Evolutionary conservation across 2,888 invertebrate genomes (phyloP).

Genomic region (Lacanobia oleracea): DNA sequence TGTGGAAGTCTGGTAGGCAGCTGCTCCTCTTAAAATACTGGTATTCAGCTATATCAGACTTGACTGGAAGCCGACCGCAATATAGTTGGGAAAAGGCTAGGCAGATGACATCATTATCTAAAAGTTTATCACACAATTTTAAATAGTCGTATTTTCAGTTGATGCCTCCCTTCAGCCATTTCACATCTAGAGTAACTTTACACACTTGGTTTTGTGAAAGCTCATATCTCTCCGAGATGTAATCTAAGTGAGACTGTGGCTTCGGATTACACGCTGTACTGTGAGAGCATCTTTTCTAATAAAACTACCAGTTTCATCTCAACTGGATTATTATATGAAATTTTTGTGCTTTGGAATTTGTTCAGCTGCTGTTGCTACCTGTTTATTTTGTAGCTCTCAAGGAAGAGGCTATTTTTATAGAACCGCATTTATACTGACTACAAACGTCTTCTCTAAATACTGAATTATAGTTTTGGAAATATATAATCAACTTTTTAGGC

Average conservation of each 20-base stretch:
- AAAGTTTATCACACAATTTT: too few species aligned
- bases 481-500: not conserved
- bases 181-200: constrained; percentile 42
- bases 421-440: not conserved
- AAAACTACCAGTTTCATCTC: constrained; percentile 47
- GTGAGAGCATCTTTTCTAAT: constrained; percentile 53
- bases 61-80: too few species aligned
- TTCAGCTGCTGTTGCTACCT: constrained; percentile 2
- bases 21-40: too few species aligned
- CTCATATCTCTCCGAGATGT: constrained; percentile 53
- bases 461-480: not conserved
- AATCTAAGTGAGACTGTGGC: constrained; percentile 54
- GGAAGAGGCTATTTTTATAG: not conserved
- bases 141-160: too few species aligned
- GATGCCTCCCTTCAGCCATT: not conserved
- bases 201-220: constrained; percentile 27
- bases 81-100: too few species aligned
- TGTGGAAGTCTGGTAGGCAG: too few species aligned
- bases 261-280: constrained; percentile 49
- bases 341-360: constrained; percentile 23
- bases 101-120: too few species aligned
- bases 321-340: constrained; percentile 21
- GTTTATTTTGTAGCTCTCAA: not conserved
- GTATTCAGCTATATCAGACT: too few species aligned
- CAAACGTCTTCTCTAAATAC: not conserved